A percentile compares a stretch with the other conserved stretches of the same genome.
These are phyloP conservation scores for Archips crataeganus DNA, from an alignment of 2,888 invertebrate genomes.

Conservation along the genomic window DNA sequence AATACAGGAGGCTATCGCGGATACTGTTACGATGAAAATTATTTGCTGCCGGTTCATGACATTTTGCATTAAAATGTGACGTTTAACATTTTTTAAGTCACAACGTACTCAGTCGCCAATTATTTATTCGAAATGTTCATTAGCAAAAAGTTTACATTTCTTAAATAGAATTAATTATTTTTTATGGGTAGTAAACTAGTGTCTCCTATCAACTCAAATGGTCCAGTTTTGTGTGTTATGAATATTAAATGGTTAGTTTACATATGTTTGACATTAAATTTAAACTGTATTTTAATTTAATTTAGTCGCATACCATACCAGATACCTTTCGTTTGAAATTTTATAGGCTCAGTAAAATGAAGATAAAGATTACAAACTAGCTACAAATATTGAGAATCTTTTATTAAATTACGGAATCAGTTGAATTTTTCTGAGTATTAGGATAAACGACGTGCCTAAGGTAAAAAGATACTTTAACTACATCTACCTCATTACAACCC, in stretches of 20 bases:
- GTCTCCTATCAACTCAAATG: not conserved
- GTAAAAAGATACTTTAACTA: too few relatives aligned
- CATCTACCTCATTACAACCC: too few relatives aligned
- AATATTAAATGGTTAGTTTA: not conserved
- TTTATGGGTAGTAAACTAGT: not conserved
- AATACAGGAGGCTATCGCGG: conserved; percentile 62
- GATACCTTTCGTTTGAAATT: not conserved
- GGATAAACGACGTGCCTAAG: too few relatives aligned
- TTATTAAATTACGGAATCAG: not conserved
- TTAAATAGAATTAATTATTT: not conserved
- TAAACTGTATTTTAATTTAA: conserved; percentile 2
- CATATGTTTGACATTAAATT: not conserved
- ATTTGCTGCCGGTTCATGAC: conserved; percentile 58
- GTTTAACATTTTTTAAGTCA: not conserved
- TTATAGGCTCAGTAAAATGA: not conserved
- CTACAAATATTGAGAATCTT: not conserved
- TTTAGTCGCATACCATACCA: not conserved
- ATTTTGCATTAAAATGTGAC: conserved; percentile 39
- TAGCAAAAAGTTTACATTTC: conserved; percentile 32
- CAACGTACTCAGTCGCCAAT: not conserved
- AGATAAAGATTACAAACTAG: not conserved
- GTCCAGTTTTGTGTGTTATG: conserved; percentile 2
- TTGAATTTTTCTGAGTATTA: too few relatives aligned
- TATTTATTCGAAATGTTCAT: not conserved
- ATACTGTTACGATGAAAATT: conserved; percentile 58